A percentile compares a stretch with the other conserved stretches of the same genome.
Evolutionary conservation across 2,797 vertebrate genomes (phyloP).

Genomic region (Pelochelys cantorii): DNA sequence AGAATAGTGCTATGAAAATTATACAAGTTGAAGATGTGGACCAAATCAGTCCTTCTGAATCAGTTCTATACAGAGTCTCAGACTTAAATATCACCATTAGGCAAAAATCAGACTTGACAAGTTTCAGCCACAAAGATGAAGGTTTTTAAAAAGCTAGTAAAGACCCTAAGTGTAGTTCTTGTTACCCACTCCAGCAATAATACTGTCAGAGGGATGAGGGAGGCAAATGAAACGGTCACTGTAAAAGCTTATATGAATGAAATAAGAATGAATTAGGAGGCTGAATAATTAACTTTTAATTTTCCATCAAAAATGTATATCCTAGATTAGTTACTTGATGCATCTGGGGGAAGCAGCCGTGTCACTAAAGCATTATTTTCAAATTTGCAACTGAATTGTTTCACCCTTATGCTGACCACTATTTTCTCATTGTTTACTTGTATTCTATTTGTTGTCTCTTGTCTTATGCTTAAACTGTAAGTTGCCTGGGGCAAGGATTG

Average conservation of each 20-base stretch:
- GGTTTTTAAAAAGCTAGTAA: background rate
- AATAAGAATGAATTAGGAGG: background rate
- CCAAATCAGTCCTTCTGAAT: background rate
- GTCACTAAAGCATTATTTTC: background rate
- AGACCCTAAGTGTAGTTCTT: accelerated
- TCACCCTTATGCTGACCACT: background rate
- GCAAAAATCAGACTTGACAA: background rate
- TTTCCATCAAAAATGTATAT: background rate
- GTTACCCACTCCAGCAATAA: background rate
- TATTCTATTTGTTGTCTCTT: background rate
- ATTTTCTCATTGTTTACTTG: background rate
- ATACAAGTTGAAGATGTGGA: background rate
- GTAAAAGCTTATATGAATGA: background rate
- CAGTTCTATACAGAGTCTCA: background rate
- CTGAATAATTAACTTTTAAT: background rate
- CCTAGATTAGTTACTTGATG: background rate
- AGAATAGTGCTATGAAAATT: background rate
- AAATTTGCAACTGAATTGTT: background rate
- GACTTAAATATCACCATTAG: background rate
- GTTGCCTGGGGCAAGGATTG: background rate
- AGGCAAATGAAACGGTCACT: background rate
- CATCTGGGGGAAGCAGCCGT: background rate
- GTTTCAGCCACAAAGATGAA: accelerated
- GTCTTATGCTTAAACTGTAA: background rate
- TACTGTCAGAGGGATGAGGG: accelerated